Base-by-base conservation (phyloP, 2,797 vertebrate genomes). In the Oreochromis mossambicus region DNA sequence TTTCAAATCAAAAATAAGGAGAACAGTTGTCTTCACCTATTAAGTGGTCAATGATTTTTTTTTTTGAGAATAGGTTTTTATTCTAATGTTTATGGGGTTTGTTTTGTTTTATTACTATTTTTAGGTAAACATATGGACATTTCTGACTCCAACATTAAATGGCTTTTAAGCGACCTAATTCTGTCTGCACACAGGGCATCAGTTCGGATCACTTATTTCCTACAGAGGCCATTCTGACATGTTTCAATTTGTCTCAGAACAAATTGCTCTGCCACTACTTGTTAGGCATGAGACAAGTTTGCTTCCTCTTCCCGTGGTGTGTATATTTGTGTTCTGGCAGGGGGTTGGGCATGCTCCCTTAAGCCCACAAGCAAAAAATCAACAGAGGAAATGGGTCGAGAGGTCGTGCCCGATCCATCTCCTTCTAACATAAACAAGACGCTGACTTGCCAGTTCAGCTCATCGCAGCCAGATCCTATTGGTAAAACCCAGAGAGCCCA, bases 371-470 rank as follows among this genome's bases (percentile, higher is more conserved):
- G 68, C 15, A 82, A 78, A 76, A 81, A 81, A 73, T 83, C 76
- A 80, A 78, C 81, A 82, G 83, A 93, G 93, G 92, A 94, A 94
- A 89, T 83, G 83, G 87, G 86, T 58, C 75, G 66, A 91, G 84
- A 90, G 94, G 92, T 93, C 80, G 51, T 9, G 66, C 61, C 85
- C 21, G 83, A 89, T 91, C 89, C 84, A 50, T 91, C 90, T 95
- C 91, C 91, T 56, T 7, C 61, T n/a, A 91, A 91, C 83, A 79
- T 89, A 93, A 94, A 95, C 93, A 92, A 78, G 81, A 36, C 51
- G 26, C 58, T 48, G 86, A n/a, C 54, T 79, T 26, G 66, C 61
- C 38, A 29, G 54, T 58, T 50, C 80, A 88, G 91, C 84, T 82
- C 86, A 32, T 83, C 88, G 29, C 9, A 2, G 32, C 13, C 50